These are phyloP conservation scores for Trichacis sp. DNA, from an alignment of 2,888 invertebrate genomes.

Conservation along the genomic window DNA sequence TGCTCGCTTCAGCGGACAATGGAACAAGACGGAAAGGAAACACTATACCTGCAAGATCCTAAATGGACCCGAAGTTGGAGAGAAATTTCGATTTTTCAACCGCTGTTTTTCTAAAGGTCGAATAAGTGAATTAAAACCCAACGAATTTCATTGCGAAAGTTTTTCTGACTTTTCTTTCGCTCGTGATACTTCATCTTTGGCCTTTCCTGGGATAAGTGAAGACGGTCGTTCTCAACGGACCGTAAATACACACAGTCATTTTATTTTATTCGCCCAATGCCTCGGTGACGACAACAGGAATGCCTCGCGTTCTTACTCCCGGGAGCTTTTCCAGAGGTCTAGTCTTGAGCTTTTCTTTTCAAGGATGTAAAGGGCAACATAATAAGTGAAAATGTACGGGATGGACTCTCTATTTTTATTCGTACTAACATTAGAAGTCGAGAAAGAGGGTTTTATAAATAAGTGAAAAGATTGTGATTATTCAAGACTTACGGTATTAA, in stretches of 20 bases:
- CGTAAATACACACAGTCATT: constrained; percentile 29
- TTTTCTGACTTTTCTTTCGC: neutral
- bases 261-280: constrained; percentile 18
- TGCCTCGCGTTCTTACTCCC: neutral
- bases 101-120: no score
- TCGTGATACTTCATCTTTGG: constrained; percentile 2
- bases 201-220: constrained; percentile 18
- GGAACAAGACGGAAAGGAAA: constrained; percentile 13
- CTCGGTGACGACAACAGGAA: constrained; percentile 12
- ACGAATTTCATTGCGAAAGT: neutral
- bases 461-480: no score
- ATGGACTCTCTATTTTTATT: no score
- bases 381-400: no score
- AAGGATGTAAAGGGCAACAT: no score
- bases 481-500: no score
- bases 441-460: no score
- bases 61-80: no score
- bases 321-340: constrained; percentile 17
- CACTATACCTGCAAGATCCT: neutral
- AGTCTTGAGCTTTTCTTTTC: constrained; percentile 15
- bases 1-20: constrained; percentile 31
- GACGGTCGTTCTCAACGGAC: constrained; percentile 21
- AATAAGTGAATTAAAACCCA: neutral
- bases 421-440: no score
- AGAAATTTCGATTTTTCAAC: no score